Evolutionary conservation across 2,888 invertebrate species (phyloP).

Genomic region (Leucoma salicis): DNA sequence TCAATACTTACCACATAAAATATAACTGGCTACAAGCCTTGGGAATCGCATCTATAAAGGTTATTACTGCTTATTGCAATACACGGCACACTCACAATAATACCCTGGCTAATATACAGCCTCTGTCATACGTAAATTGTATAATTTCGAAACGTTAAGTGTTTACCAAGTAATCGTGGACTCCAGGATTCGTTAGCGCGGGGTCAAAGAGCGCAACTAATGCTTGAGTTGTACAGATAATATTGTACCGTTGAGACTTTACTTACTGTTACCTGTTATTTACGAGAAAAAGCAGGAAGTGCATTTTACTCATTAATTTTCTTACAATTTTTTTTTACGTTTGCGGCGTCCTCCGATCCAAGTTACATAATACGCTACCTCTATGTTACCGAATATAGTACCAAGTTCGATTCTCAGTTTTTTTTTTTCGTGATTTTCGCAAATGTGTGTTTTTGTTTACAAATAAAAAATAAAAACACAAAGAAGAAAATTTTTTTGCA

Average conservation of each 20-base stretch:
- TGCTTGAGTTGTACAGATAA: constrained; percentile 1
- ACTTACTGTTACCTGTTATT: not conserved
- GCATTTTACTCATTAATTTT: no score
- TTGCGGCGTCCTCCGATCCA: no score
- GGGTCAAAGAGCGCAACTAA: constrained; percentile 21
- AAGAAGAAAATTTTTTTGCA: no score
- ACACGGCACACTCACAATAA: constrained; percentile 5
- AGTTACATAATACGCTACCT: no score
- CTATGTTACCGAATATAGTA: no score
- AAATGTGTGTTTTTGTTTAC: no score
- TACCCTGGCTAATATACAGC: not conserved
- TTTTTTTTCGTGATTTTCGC: no score
- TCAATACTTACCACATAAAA: no score
- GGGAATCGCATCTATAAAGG: not conserved
- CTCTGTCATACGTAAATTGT: constrained; percentile 6
- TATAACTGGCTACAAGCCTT: not conserved
- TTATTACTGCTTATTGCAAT: not conserved
- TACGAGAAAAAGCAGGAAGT: no score
- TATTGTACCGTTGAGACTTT: not conserved
- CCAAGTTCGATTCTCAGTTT: no score
- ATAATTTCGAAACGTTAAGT: constrained; percentile 19
- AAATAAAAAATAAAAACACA: no score
- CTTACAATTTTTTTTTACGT: no score
- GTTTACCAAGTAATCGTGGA: constrained; percentile 25
- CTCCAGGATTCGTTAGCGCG: constrained; percentile 28